Base-by-base conservation (phyloP, 1,140 invertebrate species). In the Solenopsis fugax region DNA sequence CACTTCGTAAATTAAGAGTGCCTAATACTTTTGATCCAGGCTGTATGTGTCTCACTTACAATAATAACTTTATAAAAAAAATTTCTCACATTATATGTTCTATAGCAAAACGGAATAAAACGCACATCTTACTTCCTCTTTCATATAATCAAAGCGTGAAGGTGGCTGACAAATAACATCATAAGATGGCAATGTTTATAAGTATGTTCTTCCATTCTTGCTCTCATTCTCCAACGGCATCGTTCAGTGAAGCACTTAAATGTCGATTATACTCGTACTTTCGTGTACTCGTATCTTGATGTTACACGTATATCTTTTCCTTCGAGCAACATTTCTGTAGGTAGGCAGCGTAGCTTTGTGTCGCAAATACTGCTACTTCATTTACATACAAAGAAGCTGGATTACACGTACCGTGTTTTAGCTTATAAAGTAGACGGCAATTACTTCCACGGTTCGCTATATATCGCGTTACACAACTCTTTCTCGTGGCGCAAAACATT, bases 381-480 rank as follows among this genome's bases (percentile, higher is more conserved):
- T 90, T 89, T 73, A 41, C 85, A 90, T 90, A 89, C 88, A 90
- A 90, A 90, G 88, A 45, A 18, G 21, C 16, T 45, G 24, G 85
- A 84, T 84, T 73, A 69, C 88, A 62, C 76, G 80, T 62, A 81
- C 50, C 45, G 54, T 34, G 37, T 90, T 84, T 87, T 54, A 52
- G 60, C 16, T 89, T 62, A 85, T 90, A 85, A 82, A 87, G 77
- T 87, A 84, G n/a, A 12, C 24, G 9, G 45, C 69, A 73, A 87
- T 89, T 88, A 86, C 24, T 29, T 10, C n/a, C 62, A 13, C 34
- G 29, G 12, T 45, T 52, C n/a, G 54, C 67, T 21, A 58, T 56
- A 64, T 64, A 58, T 41, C 13, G 13, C 21, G 67, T 90, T 87
- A 41, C 85, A 64, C 78, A 87, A 90, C 56, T 89, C 50, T 37